Evolutionary conservation across 2,797 vertebrate species (phyloP).

Genomic region (Sebastes vulpes): DNA sequence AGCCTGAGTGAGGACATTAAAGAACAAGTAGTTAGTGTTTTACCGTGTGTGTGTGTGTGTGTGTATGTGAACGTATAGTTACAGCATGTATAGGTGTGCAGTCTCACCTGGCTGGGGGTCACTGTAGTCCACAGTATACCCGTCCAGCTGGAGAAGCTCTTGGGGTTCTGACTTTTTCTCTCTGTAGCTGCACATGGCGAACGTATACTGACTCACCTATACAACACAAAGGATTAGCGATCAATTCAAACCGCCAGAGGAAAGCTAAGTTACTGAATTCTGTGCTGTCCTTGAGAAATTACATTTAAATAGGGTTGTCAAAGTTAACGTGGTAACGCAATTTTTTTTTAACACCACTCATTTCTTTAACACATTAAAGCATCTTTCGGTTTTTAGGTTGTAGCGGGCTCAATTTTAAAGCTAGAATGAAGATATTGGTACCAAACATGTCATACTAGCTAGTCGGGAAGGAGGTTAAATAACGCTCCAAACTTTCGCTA

Average conservation of each 20-base stretch:
- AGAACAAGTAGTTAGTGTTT: background rate
- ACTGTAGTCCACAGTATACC: constrained; percentile 99
- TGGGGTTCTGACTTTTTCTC: constrained; percentile 99
- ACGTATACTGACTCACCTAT: constrained; percentile 99
- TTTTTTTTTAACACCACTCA: no score
- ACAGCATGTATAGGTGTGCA: background rate
- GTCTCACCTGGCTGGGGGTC: constrained; percentile 96
- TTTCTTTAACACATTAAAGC: no score
- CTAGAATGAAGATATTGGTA: no score
- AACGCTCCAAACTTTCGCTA: no score
- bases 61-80: background rate
- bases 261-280: background rate
- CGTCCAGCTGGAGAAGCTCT: constrained; percentile 97
- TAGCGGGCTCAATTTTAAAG: no score
- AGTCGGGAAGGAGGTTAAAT: no score
- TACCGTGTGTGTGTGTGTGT: background rate
- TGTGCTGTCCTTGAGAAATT: background rate
- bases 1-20: constrained; percentile 84
- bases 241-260: background rate
- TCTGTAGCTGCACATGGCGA: constrained; percentile 99
- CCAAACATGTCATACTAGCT: no score
- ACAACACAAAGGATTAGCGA: constrained; percentile 56
- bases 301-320: background rate
- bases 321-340: no score
- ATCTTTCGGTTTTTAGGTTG: no score